Evolutionary conservation across 2,797 vertebrate species (phyloP).

Genomic region (Garrulus glandarius): DNA sequence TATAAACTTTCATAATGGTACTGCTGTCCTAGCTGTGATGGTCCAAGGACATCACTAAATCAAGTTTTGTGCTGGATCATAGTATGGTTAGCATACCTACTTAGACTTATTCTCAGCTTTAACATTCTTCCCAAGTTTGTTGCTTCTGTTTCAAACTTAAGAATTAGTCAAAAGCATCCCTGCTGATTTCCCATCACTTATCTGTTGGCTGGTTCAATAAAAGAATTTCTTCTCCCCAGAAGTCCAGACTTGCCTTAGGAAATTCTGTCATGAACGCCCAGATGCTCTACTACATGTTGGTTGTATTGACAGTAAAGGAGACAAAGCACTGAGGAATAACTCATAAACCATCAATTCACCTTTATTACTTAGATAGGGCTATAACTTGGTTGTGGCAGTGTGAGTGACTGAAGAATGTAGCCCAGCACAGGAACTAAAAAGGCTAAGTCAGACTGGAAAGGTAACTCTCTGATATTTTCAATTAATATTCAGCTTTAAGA

Average conservation of each 20-base stretch:
- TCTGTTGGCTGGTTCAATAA: neutral
- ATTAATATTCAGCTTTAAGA: neutral
- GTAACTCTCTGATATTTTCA: neutral
- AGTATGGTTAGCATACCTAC: neutral
- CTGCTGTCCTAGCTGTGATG: neutral
- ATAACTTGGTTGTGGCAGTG: neutral
- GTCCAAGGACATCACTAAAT: neutral
- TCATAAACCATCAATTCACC: slow-evolving; percentile 22
- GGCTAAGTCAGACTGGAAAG: neutral
- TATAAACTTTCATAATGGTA: neutral
- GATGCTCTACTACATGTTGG: neutral
- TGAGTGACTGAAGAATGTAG: neutral
- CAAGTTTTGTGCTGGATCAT: neutral
- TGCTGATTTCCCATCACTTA: neutral
- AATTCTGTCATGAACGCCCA: neutral
- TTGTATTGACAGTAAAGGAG: slow-evolving; percentile 16
- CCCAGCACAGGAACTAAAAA: neutral
- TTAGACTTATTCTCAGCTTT: neutral
- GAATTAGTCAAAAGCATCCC: neutral
- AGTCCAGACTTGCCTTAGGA: neutral
- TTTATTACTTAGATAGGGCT: neutral
- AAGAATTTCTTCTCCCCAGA: neutral
- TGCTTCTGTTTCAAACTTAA: neutral
- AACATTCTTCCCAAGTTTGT: neutral
- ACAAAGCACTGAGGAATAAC: slow-evolving; percentile 35